Evolutionary conservation across 53 echinoderm and acorn worm genomes (phyloP), one percentile per base, ranked within the genome.

Genomic region (Holothuria scabra): DNA sequence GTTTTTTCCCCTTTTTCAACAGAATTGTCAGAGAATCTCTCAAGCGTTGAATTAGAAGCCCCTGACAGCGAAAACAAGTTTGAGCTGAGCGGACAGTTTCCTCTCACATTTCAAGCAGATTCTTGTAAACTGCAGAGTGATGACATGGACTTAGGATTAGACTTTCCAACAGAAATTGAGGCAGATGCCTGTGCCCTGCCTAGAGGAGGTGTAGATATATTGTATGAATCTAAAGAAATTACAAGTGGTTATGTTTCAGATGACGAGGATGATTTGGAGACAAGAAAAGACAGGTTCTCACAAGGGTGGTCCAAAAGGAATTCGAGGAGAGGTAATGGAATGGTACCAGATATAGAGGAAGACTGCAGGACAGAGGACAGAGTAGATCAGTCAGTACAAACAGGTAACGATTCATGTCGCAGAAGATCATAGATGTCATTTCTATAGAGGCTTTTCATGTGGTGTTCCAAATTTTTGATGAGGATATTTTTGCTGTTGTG

Each of bases 161-260:
- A 58, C 80, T 60, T 80, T 28, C 59, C 59, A 49, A 63, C n/a
- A 24, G 82, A 81, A 33, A 81, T 81, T 49, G 62, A 62, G 20
- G 33, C 82, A 34, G 82, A 81, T 34, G 82, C 82, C 8, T 81
- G 82, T 57, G 58, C 58, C 6, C 25, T n/a, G 12, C 72, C 46
- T 12, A 20, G 14, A 32, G 31, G 20, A 7, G 19, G 4, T 1
- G 8, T 1, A 3, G 52, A 52, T 16, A 52, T 0, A 14, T 16
- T 52, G 16, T 52, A 18, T 52, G 18, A 18, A 18, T 52, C 52
- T 52, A 52, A 52, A 52, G 52, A 52, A 52, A 18, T 52, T 16
- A 56, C 58, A 19, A 78, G 58, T 11, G 57, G 78, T 20, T 78
- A 78, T 8, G 55, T 28, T 16, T 56, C 78, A 19, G 78, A 78